Evolutionary conservation across 2,888 invertebrate species (phyloP).

Genomic region (Latrodectus elegans): DNA sequence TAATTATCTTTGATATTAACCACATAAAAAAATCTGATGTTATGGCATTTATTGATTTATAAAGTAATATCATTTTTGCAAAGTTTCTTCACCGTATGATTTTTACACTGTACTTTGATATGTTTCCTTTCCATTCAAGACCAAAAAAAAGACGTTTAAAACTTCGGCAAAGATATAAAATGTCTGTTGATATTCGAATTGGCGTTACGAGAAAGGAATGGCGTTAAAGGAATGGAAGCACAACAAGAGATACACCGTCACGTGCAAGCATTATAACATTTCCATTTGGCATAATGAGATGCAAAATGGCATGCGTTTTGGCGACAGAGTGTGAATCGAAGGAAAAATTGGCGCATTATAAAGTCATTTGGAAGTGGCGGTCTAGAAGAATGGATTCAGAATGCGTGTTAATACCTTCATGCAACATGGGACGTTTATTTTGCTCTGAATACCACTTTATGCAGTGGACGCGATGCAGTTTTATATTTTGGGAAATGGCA

Average conservation of each 20-base stretch:
- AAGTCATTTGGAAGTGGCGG: conserved; percentile 29
- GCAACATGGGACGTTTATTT: conserved; percentile 8
- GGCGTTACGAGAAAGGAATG: background rate
- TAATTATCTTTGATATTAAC: too few relatives aligned
- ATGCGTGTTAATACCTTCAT: background rate
- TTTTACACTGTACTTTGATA: too few relatives aligned
- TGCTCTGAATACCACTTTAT: background rate
- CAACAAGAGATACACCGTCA: background rate
- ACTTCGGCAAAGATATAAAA: background rate
- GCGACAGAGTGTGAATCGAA: background rate
- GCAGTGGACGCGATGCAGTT: background rate
- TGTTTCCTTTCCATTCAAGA: too few relatives aligned
- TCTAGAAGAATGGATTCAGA: background rate
- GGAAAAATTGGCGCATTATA: conserved; percentile 10
- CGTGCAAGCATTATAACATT: conserved; percentile 9
- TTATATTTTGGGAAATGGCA: conserved; percentile 16
- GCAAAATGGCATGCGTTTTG: conserved; percentile 22
- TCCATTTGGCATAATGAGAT: conserved; percentile 39
- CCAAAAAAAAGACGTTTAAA: background rate
- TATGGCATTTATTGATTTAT: too few relatives aligned
- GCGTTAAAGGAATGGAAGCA: background rate
- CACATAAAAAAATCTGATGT: too few relatives aligned
- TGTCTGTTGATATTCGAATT: background rate
- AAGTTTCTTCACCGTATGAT: too few relatives aligned
- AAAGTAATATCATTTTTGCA: too few relatives aligned